Percentiles rank a stretch among this genome's conserved stretches.
phyloP scores from a whole-genome alignment of 2,113 vertebrate genomes.

The Sinocyclocheilus anshuiensis region DNA sequence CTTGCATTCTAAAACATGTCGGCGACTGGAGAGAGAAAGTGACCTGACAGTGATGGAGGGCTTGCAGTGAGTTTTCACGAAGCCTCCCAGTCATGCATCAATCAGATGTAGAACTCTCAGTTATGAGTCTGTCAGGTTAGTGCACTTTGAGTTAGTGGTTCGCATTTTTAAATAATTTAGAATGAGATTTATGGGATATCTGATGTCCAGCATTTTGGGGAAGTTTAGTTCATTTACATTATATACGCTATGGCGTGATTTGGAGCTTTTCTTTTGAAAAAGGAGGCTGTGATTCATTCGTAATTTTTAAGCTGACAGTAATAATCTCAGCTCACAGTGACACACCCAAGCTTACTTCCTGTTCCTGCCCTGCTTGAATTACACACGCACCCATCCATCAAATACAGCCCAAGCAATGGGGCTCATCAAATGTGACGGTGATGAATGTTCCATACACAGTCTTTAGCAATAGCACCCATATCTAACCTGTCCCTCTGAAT shows the following conservation, averaged over 20 bases:
- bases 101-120: neutral
- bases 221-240: neutral
- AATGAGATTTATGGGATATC: neutral
- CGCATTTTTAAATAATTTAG: neutral
- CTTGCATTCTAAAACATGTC: neutral
- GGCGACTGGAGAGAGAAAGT: neutral
- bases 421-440: constrained; percentile 22
- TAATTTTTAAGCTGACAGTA: neutral
- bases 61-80: neutral
- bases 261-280: neutral
- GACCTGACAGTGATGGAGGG: constrained; percentile 42
- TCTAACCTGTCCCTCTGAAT: constrained; percentile 17
- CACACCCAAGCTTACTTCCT: neutral
- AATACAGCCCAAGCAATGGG: neutral
- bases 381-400: constrained; percentile 15
- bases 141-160: neutral
- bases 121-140: neutral
- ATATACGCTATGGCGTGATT: neutral
- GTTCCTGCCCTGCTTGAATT: neutral
- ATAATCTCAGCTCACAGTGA: neutral
- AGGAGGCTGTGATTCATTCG: neutral
- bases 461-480: constrained; percentile 21
- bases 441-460: constrained; percentile 6
- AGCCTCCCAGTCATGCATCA: constrained; percentile 23
- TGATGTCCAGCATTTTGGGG: neutral